phyloP scores from a whole-genome alignment of 2,113 vertebrate species.

The Rhinogobius similis region DNA sequence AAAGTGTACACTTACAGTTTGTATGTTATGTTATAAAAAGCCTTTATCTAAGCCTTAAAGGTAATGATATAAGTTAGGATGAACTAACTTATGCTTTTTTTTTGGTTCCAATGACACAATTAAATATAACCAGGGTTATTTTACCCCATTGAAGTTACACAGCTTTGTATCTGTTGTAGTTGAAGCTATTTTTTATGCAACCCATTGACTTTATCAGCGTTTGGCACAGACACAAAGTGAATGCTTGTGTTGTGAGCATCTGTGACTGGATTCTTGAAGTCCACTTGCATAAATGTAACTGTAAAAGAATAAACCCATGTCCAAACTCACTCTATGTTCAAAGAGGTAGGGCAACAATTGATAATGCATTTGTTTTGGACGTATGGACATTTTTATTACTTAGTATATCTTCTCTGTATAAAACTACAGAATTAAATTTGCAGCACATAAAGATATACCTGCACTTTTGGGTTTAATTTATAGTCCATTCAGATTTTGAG shows the following conservation, averaged over 20 bases:
- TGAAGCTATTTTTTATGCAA: not conserved
- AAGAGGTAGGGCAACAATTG: too few species aligned
- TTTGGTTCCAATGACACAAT: too few species aligned
- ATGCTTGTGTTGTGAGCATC: not conserved
- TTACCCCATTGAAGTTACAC: not conserved
- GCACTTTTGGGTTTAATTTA: too few species aligned
- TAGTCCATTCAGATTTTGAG: too few species aligned
- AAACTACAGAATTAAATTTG: not conserved
- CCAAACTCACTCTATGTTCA: not conserved
- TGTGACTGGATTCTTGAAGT: not conserved
- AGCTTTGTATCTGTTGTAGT: not conserved
- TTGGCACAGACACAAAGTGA: not conserved
- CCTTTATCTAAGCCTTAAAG: too few species aligned
- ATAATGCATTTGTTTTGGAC: too few species aligned
- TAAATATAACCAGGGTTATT: not conserved
- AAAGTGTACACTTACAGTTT: too few species aligned
- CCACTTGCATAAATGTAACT: not conserved
- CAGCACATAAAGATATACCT: not conserved
- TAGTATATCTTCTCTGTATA: not conserved
- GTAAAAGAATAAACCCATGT: not conserved
- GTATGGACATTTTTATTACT: not conserved
- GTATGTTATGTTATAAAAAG: too few species aligned
- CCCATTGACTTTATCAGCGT: not conserved
- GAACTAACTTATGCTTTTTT: too few species aligned
- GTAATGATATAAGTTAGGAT: too few species aligned